Conservation (phyloP, 2,888 invertebrate species). For the Eudemis profundana region DNA sequence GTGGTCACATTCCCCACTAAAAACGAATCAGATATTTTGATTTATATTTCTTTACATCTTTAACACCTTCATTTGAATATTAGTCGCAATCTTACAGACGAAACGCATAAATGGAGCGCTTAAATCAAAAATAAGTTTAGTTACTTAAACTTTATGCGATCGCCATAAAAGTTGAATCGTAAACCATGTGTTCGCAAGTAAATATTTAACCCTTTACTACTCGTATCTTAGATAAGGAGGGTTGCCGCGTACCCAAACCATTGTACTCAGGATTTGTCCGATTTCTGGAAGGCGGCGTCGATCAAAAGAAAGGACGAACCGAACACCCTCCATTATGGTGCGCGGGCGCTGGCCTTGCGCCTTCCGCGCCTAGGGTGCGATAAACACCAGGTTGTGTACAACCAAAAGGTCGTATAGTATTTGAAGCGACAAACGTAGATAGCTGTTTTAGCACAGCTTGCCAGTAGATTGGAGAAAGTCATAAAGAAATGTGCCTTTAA, state of each 20-base stretch:
- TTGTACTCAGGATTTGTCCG: constrained; percentile 50
- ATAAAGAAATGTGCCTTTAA: constrained; percentile 11
- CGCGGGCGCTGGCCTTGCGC: constrained; percentile 48
- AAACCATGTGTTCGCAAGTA: background rate
- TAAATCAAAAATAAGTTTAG: too few species aligned
- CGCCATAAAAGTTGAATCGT: background rate
- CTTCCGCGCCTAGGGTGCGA: constrained; percentile 46
- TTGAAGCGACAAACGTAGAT: background rate
- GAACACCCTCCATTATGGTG: constrained; percentile 52
- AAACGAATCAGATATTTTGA: too few species aligned
- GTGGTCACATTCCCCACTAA: too few species aligned
- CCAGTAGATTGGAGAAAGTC: constrained; percentile 18
- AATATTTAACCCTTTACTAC: constrained; percentile 11
- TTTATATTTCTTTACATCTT: too few species aligned
- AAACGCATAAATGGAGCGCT: too few species aligned
- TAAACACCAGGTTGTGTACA: background rate
- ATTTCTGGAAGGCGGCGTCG: constrained; percentile 53
- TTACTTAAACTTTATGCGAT: background rate
- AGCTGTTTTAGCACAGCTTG: background rate
- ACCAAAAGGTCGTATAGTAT: background rate
- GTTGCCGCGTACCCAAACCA: constrained; percentile 37
- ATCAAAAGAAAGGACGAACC: constrained; percentile 50
- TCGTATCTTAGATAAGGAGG: constrained; percentile 5
- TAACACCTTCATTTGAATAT: too few species aligned
- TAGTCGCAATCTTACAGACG: too few species aligned